Evolutionary conservation across 2,113 vertebrate species (phyloP), one percentile per base, ranked within the genome.

Genomic region (Pteruthius melanotis): DNA sequence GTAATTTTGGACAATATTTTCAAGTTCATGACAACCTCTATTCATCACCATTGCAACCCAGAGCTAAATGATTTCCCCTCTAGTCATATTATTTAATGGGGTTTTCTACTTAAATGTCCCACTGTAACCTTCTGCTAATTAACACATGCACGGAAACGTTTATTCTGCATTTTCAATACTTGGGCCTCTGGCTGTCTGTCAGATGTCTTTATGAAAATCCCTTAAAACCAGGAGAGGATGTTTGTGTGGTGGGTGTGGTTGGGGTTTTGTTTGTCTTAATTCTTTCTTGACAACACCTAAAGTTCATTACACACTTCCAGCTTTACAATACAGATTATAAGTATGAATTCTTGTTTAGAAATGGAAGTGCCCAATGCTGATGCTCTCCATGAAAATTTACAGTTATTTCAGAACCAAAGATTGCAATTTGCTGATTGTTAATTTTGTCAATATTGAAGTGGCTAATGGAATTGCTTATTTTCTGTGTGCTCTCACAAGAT

Each of bases 111-210:
- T 89, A 96, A 93, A 94, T 80, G 44, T 61, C 60, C 85, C 70
- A 81, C 52, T 87, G 56, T 94, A 97, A 94, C 68, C 70, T 80
- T 94, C 88, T 90, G 42, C 86, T 95, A 96, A 95, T 97, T 97
- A 94, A 78, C 44, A 85, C 65, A 64, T n/a, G 28, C 77, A 94
- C 42, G 13, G 89, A 95, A 97, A 96, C 92, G 42, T 89, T 60
- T 93, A 39, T 88, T 95, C 52, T 87, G n/a, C 45, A 21, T 91
- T 96, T 93, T 96, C n/a, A 93, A 15, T 28, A 42, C 63, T 53
- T 92, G 66, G 7, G 59, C 18, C 45, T 92, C 60, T 83, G 76
- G 44, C 49, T 52, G 8, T 68, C 26, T 83, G 35, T 94, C 52
- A 69, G 44, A 87, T 71, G 80, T 35, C 26, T 83, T 33, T 70